phyloP scores from a whole-genome alignment of 2,888 invertebrate genomes.

The Drosophila nigricruria region DNA sequence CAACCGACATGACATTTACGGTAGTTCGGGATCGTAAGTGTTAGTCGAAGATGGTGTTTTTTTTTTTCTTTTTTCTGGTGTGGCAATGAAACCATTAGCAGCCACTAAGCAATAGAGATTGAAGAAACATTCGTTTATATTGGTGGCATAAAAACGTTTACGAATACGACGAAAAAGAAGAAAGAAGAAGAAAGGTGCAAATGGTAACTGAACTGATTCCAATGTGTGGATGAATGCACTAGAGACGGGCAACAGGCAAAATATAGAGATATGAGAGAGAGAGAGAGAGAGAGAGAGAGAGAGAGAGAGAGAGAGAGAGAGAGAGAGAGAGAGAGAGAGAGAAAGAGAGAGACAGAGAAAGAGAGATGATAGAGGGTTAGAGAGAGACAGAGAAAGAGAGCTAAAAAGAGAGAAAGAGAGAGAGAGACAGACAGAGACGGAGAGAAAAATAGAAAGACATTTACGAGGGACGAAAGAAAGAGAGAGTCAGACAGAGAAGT shows the following conservation, averaged over 20 bases:
- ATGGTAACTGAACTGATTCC: background rate
- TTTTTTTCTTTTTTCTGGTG: no score
- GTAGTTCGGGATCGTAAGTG: constrained; percentile 34
- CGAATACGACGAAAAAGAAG: background rate
- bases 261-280: background rate
- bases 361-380: no score
- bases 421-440: background rate
- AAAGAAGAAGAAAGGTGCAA: background rate
- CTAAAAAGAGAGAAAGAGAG: background rate
- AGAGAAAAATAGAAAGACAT: no score
- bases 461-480: background rate
- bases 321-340: background rate
- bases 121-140: constrained; percentile 4
- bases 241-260: background rate
- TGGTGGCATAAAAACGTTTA: background rate
- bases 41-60: constrained; percentile 15
- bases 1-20: constrained; percentile 55
- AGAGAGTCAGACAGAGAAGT: background rate
- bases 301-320: background rate
- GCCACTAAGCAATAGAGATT: constrained; percentile 6
- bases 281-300: background rate
- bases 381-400: background rate
- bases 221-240: background rate
- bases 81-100: constrained; percentile 20
- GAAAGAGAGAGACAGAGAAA: no score